These are phyloP conservation scores for Smittia sp. DNA, from an alignment of 2,888 invertebrate genomes.

Conservation along the genomic window DNA sequence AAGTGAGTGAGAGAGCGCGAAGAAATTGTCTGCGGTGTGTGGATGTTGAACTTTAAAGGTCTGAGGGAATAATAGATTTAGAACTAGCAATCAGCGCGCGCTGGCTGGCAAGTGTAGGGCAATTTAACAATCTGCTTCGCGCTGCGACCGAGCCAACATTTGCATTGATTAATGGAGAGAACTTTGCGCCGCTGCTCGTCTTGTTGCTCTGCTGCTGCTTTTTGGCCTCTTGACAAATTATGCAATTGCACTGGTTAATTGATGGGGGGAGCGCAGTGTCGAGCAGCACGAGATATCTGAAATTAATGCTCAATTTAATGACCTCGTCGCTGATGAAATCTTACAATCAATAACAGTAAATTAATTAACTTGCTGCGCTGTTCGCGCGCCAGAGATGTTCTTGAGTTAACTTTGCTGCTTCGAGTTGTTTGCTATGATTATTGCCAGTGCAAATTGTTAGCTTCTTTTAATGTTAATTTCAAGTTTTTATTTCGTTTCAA, in stretches of 20 bases:
- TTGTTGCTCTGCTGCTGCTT: background rate
- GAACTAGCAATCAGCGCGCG: conserved; percentile 8
- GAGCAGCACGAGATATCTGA: background rate
- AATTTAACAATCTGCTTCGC: background rate
- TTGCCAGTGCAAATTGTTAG: conserved; percentile 9
- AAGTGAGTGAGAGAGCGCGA: background rate
- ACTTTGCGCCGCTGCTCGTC: no score
- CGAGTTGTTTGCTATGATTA: conserved; percentile 9
- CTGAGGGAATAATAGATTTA: conserved; percentile 15
- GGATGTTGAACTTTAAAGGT: conserved; percentile 17
- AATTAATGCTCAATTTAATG: conserved; percentile 27
- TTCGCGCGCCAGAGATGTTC: background rate
- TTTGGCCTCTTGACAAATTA: conserved; percentile 26
- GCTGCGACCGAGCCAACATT: background rate
- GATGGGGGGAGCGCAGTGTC: conserved; percentile 6
- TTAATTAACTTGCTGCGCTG: conserved; percentile 20
- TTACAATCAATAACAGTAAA: conserved; percentile 31
- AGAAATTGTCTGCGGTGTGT: conserved; percentile 12
- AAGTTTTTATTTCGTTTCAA: background rate
- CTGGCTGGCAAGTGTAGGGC: background rate
- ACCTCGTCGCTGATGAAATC: conserved; percentile 26
- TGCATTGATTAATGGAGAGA: conserved; percentile 6
- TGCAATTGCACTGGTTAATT: conserved; percentile 17
- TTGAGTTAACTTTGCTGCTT: background rate
- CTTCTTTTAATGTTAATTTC: conserved; percentile 9